Evolutionary conservation across 2,113 vertebrate genomes (phyloP), one percentile per base, ranked within the genome.

Genomic region (Coptodon rendalli): DNA sequence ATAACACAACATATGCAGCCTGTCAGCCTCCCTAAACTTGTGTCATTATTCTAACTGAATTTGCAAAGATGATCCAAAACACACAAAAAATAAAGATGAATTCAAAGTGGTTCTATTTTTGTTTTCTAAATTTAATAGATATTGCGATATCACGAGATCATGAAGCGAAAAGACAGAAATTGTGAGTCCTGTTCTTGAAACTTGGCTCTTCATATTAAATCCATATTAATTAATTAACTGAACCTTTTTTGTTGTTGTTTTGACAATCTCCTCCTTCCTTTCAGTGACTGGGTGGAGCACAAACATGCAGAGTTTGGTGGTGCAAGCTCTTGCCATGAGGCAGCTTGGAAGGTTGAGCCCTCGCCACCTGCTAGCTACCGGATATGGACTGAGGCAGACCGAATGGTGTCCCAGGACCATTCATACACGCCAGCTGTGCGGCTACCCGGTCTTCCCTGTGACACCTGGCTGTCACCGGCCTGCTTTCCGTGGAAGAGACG

Each of bases 251-350:
- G 6, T 63, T 63, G 3, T 36, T 13, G 19, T 68, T 68, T 48
- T 78, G 16, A 48, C 16, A 52, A 50, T 50, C 73, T 78, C 43
- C 1, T 81, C 6, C 3, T 10, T 88, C 2, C 40, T 89, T 86
- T 7, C 34, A 93, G 89, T 84, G 78, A 87, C 89, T 40, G 81
- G 82, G 24, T 91, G 80, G 90, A 85, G 86, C 3, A 7, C 89
- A 79, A 94, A 63, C 82, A 96, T 97, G 96, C 95, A 95, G 88
- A 92, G 89, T 82, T 89, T 97, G 86, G 90, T 96, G 63, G 94
- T 96, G 11, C 94, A 95, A 73, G 93, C 93, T 1, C 93, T 97
- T 6, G 88, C 93, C 27, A 91, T 96, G 89, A 95, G 96, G 81
- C 96, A 96, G 92, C 89, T 96, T 1, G 94, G 95, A 16, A 88